A percentile compares a stretch with the other conserved stretches of the same genome.
Evolutionary conservation across 2,888 invertebrate genomes (phyloP).

Genomic region (Ctena decussata): DNA sequence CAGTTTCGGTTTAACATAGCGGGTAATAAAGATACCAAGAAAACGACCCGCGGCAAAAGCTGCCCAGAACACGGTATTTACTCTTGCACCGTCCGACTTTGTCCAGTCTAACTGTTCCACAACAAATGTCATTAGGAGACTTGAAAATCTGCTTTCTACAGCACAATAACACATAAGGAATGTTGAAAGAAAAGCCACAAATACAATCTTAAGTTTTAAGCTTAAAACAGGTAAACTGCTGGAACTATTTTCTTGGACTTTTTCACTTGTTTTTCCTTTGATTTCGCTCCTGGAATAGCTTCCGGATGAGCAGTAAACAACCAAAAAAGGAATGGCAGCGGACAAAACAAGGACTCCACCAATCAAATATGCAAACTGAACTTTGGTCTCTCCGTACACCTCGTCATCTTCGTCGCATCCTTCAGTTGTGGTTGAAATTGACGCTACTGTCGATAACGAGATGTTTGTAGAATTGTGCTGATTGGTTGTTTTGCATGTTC

Average conservation of each 20-base stretch:
- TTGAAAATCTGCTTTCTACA: constrained; percentile 86
- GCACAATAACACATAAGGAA: constrained; percentile 85
- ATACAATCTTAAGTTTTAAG: constrained; percentile 63
- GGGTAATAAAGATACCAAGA: constrained; percentile 84
- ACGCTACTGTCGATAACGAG: not conserved
- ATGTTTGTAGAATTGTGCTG: not conserved
- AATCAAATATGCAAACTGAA: constrained; percentile 40
- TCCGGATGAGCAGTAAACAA: constrained; percentile 21
- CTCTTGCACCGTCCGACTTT: constrained; percentile 78
- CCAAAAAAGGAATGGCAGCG: constrained; percentile 41
- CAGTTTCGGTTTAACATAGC: constrained; percentile 79
- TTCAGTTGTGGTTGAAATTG: not conserved
- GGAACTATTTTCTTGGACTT: constrained; percentile 17
- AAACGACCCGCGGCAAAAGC: constrained; percentile 86
- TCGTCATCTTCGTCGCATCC: constrained; percentile 5
- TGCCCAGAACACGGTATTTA: constrained; percentile 86
- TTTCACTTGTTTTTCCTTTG: not conserved
- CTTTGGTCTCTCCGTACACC: constrained; percentile 36
- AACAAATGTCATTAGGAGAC: constrained; percentile 84
- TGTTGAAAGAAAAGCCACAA: constrained; percentile 81
- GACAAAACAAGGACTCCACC: constrained; percentile 19
- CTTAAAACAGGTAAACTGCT: constrained; percentile 37
- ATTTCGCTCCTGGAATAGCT: constrained; percentile 13
- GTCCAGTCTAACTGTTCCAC: constrained; percentile 81
- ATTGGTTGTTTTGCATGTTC: not conserved